phyloP scores from a whole-genome alignment of 2,797 vertebrate species.

The Chelon auratus region DNA sequence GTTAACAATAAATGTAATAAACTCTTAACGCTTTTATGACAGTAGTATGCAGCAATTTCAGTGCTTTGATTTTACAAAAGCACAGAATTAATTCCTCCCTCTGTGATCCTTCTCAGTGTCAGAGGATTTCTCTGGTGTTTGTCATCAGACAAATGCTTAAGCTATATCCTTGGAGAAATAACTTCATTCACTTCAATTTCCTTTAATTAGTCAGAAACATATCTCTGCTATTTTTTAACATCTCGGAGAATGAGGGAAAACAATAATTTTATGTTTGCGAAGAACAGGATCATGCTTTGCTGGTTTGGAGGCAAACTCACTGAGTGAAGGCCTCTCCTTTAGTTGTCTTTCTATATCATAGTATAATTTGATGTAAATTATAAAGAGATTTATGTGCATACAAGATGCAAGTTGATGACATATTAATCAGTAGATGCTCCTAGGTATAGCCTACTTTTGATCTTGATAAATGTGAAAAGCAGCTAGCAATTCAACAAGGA shows the following conservation, averaged over 20 bases:
- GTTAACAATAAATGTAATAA: slow-evolving; percentile 57
- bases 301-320: slow-evolving; percentile 66
- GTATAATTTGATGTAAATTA: slow-evolving; percentile 62
- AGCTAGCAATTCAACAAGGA: slow-evolving; percentile 71
- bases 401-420: slow-evolving; percentile 72
- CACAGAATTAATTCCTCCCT: slow-evolving; percentile 61
- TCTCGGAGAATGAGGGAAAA: slow-evolving; percentile 49
- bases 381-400: slow-evolving; percentile 73
- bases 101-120: slow-evolving; percentile 65
- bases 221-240: slow-evolving; percentile 74
- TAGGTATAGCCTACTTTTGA: slow-evolving; percentile 83
- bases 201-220: slow-evolving; percentile 81
- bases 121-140: slow-evolving; percentile 71
- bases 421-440: slow-evolving; percentile 79
- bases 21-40: slow-evolving; percentile 54
- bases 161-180: slow-evolving; percentile 76
- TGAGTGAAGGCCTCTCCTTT: slow-evolving; percentile 52
- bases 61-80: slow-evolving; percentile 61
- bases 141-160: slow-evolving; percentile 73
- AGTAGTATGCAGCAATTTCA: slow-evolving; percentile 50
- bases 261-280: slow-evolving; percentile 68
- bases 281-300: slow-evolving; percentile 60
- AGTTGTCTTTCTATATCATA: slow-evolving; percentile 62
- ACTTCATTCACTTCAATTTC: slow-evolving; percentile 75
- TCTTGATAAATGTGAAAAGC: slow-evolving; percentile 78